These are phyloP conservation scores for Quadriops clusia DNA, from an alignment of 2,888 invertebrate genomes.

Conservation along the genomic window DNA sequence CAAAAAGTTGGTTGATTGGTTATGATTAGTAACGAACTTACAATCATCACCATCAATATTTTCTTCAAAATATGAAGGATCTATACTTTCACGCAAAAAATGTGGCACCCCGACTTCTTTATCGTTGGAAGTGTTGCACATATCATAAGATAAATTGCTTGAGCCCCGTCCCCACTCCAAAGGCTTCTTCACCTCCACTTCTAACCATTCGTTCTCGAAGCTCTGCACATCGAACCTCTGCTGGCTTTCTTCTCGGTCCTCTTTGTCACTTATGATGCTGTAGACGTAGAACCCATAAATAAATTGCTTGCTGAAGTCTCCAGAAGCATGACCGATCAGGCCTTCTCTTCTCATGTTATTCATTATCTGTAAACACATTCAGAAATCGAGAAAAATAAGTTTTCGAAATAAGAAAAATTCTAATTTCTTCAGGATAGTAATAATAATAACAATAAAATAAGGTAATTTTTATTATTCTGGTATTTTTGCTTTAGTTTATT, in stretches of 20 bases:
- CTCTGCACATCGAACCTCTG: constrained; percentile 65
- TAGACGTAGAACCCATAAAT: constrained; percentile 89
- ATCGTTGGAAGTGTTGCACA: constrained; percentile 25
- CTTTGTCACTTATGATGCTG: constrained; percentile 67
- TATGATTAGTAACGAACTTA: constrained; percentile 4
- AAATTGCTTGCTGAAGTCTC: constrained; percentile 66
- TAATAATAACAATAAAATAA: constrained; percentile 1
- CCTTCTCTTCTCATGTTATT: constrained; percentile 63
- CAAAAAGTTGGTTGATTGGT: constrained; percentile 1
- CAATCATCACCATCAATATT: constrained; percentile 36
- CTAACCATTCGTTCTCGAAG: constrained; percentile 87
- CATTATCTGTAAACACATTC: constrained; percentile 26
- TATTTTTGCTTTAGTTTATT: no score
- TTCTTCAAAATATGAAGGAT: constrained; percentile 43
- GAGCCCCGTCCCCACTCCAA: constrained; percentile 39
- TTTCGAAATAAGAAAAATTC: background rate
- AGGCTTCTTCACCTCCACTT: constrained; percentile 64
- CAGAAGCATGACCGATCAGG: constrained; percentile 85
- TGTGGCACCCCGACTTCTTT: constrained; percentile 43
- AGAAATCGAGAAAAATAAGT: background rate
- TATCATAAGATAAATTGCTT: no score
- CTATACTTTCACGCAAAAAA: constrained; percentile 48
- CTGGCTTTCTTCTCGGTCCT: no score
- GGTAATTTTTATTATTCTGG: background rate
- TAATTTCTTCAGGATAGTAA: background rate